Conservation (phyloP, 2,797 vertebrate species). For the Avahi laniger region DNA sequence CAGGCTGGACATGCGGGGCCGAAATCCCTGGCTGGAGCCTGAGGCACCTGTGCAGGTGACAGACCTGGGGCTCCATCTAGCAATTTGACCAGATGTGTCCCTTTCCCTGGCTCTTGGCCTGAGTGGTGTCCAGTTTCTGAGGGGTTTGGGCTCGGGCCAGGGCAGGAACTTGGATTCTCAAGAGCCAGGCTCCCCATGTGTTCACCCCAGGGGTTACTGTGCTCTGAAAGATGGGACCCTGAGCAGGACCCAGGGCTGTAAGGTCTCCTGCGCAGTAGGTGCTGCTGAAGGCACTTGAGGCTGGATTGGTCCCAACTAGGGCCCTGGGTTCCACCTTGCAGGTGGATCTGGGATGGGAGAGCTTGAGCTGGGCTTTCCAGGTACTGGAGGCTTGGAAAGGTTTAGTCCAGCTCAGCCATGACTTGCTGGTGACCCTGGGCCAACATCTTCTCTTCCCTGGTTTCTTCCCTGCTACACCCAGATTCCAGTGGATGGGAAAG, state of each 20-base stretch:
- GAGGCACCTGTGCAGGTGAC: neutral
- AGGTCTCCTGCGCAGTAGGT: neutral
- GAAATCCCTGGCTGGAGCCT: neutral
- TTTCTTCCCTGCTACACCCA: neutral
- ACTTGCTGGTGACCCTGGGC: neutral
- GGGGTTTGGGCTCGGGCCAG: neutral
- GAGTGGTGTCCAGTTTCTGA: neutral
- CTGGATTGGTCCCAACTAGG: neutral
- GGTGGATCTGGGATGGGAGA: neutral
- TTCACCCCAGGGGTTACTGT: neutral
- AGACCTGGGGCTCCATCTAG: neutral
- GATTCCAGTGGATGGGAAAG: neutral
- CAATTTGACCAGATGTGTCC: rapidly evolving
- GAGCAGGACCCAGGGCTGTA: neutral
- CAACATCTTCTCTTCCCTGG: neutral
- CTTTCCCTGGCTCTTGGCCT: neutral
- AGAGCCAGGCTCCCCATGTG: neutral
- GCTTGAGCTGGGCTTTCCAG: neutral
- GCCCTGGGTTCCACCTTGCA: neutral
- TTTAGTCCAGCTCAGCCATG: neutral
- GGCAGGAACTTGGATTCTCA: neutral
- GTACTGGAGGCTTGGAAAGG: neutral
- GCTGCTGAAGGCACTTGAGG: neutral
- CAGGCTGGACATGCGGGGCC: neutral
- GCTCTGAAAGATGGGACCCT: neutral